Percentiles rank a stretch among this genome's conserved stretches.
Evolutionary conservation across 1,140 invertebrate genomes (phyloP).

Genomic region (Pollicipes pollicipes): DNA sequence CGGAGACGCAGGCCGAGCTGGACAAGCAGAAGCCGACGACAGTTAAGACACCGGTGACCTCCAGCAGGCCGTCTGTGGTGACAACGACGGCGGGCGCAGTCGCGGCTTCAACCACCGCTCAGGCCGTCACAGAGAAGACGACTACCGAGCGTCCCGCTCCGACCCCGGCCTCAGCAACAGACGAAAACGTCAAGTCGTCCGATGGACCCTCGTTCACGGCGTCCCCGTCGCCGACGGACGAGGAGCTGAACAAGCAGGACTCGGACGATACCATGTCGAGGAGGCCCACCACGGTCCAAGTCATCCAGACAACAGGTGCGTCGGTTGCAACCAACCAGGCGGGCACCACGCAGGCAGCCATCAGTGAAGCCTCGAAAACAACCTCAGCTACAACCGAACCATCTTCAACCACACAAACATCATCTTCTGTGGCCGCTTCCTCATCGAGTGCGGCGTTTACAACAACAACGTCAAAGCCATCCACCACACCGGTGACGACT

Average conservation of each 20-base stretch:
- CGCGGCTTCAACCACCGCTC: conserved; percentile 4
- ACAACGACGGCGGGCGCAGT: too few species aligned
- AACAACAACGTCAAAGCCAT: neutral
- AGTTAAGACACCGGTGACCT: conserved; percentile 14
- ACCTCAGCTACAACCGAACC: neutral
- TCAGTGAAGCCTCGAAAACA: too few species aligned
- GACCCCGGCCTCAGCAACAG: conserved; percentile 19
- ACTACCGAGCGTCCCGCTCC: conserved; percentile 21
- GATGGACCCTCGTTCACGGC: too few species aligned
- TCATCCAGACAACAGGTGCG: too few species aligned
- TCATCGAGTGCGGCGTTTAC: neutral
- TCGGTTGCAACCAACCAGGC: too few species aligned
- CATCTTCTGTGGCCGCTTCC: neutral
- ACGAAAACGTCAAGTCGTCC: conserved; percentile 14
- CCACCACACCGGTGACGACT: too few species aligned
- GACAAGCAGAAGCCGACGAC: conserved; percentile 6
- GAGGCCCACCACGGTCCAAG: too few species aligned
- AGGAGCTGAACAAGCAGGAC: too few species aligned
- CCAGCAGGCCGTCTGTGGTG: too few species aligned
- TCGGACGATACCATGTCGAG: too few species aligned
- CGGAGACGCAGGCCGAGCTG: neutral
- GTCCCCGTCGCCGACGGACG: too few species aligned
- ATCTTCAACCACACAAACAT: neutral
- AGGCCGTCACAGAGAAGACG: conserved; percentile 12
- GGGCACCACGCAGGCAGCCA: too few species aligned